Evolutionary conservation across 1,140 invertebrate genomes (phyloP), one percentile per base, ranked within the genome.

Genomic region (Trachymyrmex septentrionalis): DNA sequence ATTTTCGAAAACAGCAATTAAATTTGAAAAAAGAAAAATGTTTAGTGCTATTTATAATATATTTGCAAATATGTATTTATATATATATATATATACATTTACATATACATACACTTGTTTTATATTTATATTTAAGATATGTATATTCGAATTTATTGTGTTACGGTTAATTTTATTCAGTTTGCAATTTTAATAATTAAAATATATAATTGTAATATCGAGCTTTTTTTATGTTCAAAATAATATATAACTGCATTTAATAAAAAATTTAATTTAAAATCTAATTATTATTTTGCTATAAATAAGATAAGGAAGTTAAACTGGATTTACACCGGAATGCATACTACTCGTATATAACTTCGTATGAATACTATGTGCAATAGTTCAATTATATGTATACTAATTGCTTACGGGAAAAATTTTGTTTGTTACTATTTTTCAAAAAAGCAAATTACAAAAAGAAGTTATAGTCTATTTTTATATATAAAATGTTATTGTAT

Each of bases 311-410:
- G 9, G 38, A 61, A 81, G 55, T 61, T 61, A 61, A 84, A 73
- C 55, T 50, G n/a, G 24, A 75, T 75, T 73, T 84, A 21, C 12
- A 63, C 3, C 55, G 27, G 24, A 3, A 57, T n/a, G 50, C 19
- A 50, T 30, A 78, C 5, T 14, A 48, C 12, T 30, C 7, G 21
- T 3, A 5, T 72, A 34, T 61, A 75, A 72, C 59, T 48, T 38
- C 3, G 6, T 61, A 72, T 27, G 59, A 73, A 73, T 67, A 5
- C 10, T 21, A 38, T 27, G n/a, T 27, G 24, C 19, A 44, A 48
- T 24, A 53, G 27, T 48, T 73, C 27, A 61, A 50, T 57, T 19
- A 72, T 19, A n/a, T 19, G 59, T 19, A n/a, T 73, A 34, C 3
- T 50, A 21, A 16, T 21, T 3, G 27, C 21, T 72, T 24, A 55